Conservation (phyloP, 2,113 vertebrate species). For the Anser cygnoides region DNA sequence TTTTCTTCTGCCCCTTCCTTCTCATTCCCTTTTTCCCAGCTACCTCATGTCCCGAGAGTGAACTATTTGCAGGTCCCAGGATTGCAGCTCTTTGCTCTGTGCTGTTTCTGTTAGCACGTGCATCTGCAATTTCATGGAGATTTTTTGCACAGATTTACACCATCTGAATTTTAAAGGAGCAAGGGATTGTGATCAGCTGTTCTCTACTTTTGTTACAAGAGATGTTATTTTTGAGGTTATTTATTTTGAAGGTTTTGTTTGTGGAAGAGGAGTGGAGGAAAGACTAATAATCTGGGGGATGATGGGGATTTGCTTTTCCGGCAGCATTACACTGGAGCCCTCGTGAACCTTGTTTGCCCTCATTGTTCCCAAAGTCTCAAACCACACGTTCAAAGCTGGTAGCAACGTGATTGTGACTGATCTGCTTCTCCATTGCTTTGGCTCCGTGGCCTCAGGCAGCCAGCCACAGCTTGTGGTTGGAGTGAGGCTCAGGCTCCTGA, state of each 20-base stretch:
- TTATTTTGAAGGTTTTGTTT: not conserved
- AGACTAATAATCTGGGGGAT: not conserved
- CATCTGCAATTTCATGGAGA: rapidly evolving
- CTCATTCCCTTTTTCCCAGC: not conserved
- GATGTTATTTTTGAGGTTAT: not conserved
- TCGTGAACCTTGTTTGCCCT: rapidly evolving
- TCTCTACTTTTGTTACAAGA: not conserved
- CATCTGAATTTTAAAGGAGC: not conserved
- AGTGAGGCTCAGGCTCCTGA: not conserved
- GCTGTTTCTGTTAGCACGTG: not conserved
- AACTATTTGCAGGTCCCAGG: not conserved
- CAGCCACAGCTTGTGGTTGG: not conserved
- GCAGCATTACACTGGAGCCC: not conserved
- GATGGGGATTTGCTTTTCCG: not conserved
- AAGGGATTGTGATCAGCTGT: not conserved
- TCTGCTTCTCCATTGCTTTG: not conserved
- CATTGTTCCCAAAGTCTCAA: not conserved
- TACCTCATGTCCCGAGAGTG: not conserved
- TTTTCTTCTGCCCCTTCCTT: not conserved
- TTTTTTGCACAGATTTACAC: not conserved
- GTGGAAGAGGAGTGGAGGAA: not conserved
- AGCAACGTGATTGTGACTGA: not conserved
- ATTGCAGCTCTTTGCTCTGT: not conserved
- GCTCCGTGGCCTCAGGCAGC: not conserved
- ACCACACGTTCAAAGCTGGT: not conserved